These are phyloP conservation scores for Eidolon dupreanum DNA, from an alignment of 2,797 vertebrate genomes.

Conservation along the genomic window DNA sequence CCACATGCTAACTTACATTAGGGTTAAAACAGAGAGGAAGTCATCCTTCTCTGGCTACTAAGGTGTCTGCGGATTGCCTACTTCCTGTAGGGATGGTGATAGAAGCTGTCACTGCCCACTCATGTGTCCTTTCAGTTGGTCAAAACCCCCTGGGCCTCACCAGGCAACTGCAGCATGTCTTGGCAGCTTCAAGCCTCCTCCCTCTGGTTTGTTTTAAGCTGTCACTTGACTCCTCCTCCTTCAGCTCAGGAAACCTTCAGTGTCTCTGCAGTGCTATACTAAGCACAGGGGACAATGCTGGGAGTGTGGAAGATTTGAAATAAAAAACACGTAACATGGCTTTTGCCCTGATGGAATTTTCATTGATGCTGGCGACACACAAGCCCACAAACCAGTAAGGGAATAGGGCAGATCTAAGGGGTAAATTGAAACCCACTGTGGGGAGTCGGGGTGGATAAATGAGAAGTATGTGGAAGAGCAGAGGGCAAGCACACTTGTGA, in stretches of 20 bases:
- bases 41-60: background rate
- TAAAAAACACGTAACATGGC: background rate
- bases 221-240: background rate
- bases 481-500: background rate
- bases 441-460: background rate
- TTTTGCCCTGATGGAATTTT: background rate
- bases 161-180: background rate
- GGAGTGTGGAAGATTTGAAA: background rate
- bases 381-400: background rate
- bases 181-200: background rate
- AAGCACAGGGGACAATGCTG: background rate
- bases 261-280: background rate
- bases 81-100: background rate
- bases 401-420: background rate
- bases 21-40: background rate
- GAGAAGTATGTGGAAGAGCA: background rate
- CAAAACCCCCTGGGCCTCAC: background rate
- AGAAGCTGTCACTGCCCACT: background rate
- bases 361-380: background rate
- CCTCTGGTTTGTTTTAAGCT: background rate
- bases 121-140: background rate
- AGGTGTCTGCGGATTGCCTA: background rate
- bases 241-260: background rate
- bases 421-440: background rate
- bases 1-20: background rate